Conservation (phyloP, 2,113 vertebrate species). For the Nanorana parkeri region DNA sequence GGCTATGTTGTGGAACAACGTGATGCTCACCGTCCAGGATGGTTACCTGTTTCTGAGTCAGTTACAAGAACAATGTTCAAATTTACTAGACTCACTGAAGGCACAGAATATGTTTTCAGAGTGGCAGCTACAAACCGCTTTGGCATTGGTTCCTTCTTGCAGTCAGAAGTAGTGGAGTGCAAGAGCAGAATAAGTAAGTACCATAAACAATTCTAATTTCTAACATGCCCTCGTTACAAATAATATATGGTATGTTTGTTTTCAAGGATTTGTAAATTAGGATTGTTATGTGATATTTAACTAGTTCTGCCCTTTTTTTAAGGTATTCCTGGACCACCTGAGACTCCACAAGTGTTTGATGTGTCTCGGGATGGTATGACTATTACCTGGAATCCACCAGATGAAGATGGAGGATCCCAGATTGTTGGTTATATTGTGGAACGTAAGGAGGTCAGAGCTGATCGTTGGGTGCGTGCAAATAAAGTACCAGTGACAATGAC, state of each 20-base stretch:
- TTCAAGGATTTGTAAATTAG: too few relatives aligned
- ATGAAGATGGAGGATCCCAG: conserved; percentile 92
- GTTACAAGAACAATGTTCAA: conserved; percentile 90
- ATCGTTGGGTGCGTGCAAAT: conserved; percentile 94
- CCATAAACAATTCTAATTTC: neutral
- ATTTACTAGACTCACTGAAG: conserved; percentile 89
- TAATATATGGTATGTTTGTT: neutral
- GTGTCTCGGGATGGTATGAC: conserved; percentile 97
- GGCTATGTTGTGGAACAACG: conserved; percentile 94
- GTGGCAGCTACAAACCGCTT: conserved; percentile 93
- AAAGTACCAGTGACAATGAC: conserved; percentile 98
- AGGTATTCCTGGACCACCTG: conserved; percentile 92
- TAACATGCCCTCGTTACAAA: neutral
- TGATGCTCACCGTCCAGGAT: conserved; percentile 95
- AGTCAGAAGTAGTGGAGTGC: conserved; percentile 91
- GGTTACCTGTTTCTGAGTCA: conserved; percentile 92
- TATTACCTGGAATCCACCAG: conserved; percentile 92
- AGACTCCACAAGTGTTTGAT: conserved; percentile 89
- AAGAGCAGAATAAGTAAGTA: conserved; percentile 92
- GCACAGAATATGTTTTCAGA: conserved; percentile 95
- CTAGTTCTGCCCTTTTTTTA: conserved; percentile 47
- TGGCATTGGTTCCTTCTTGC: conserved; percentile 92
- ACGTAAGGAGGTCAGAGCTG: conserved; percentile 94
- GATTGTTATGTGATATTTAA: neutral
- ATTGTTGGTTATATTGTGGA: conserved; percentile 95